Conservation (phyloP, 2,797 vertebrate species). For the Hippopotamyrus pictus region DNA sequence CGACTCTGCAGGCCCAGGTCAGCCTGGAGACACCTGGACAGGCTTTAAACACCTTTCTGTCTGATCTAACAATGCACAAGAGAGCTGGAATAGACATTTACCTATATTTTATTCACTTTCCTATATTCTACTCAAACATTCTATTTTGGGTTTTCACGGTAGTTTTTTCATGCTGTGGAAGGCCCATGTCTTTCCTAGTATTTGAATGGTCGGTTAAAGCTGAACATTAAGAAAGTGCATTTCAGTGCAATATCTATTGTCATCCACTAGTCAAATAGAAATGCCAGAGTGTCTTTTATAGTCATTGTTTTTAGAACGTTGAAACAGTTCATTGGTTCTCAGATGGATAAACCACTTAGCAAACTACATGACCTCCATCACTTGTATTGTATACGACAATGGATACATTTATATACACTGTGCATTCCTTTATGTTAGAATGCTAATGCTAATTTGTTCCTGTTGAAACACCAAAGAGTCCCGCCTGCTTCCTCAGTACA, state of each 20-base stretch:
- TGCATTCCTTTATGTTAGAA: not conserved
- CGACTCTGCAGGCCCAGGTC: constrained; percentile 67
- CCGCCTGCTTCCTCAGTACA: not conserved
- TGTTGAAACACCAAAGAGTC: not conserved
- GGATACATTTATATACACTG: not conserved
- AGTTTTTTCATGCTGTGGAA: not conserved
- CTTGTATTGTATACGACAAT: not conserved
- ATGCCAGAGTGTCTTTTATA: not conserved
- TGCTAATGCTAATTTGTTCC: not conserved
- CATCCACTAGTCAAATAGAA: not conserved
- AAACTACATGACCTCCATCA: not conserved
- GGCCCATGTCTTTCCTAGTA: not conserved
- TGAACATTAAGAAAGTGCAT: not conserved
- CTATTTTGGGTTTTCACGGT: not conserved
- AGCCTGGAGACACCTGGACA: constrained; percentile 16
- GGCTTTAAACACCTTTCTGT: not conserved
- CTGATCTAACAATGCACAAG: not conserved
- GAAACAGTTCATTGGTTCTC: not conserved
- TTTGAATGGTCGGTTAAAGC: not conserved
- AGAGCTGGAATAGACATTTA: not conserved
- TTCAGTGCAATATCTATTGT: not conserved
- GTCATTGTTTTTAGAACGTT: not conserved
- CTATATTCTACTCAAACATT: not conserved
- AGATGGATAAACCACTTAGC: not conserved
- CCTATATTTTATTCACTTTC: not conserved